These are phyloP conservation scores for Manduca sexta DNA, from an alignment of 1,140 invertebrate species.

Conservation along the genomic window DNA sequence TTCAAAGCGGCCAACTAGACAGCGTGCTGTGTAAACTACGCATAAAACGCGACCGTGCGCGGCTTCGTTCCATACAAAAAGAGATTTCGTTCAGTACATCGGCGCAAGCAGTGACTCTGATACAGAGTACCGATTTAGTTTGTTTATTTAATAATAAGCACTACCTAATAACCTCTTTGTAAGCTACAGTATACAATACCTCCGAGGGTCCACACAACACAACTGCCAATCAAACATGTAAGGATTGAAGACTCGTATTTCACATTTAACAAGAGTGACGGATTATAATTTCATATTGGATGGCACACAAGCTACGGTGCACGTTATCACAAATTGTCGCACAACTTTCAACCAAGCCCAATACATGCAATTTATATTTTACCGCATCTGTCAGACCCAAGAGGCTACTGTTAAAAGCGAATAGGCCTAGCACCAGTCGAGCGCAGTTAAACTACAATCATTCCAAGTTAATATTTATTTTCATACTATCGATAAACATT, in stretches of 20 bases:
- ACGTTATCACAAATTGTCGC: too few species aligned
- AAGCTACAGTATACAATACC: conserved; percentile 32
- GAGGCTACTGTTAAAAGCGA: conserved; percentile 10
- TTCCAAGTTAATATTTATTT: conserved; percentile 13
- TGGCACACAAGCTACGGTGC: too few species aligned
- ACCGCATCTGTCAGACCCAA: conserved; percentile 2
- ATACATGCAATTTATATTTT: too few species aligned
- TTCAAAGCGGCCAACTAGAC: too few species aligned
- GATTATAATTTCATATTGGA: too few species aligned
- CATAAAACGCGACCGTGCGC: too few species aligned
- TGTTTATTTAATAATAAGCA: conserved; percentile 54
- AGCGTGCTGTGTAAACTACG: too few species aligned
- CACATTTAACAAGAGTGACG: too few species aligned
- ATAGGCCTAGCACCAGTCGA: conserved; percentile 15
- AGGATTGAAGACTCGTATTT: too few species aligned
- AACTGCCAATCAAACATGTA: too few species aligned
- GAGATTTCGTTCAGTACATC: too few species aligned
- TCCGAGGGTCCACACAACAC: not conserved
- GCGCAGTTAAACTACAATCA: conserved; percentile 11
- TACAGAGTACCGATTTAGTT: conserved; percentile 58
- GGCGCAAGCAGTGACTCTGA: conserved; percentile 53
- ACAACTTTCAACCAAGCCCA: too few species aligned
- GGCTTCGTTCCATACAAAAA: conserved; percentile 41
- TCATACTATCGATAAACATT: conserved; percentile 8
- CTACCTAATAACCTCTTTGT: conserved; percentile 51